phyloP scores from a whole-genome alignment of 2,888 invertebrate genomes.

The Drosophila neotestacea region DNA sequence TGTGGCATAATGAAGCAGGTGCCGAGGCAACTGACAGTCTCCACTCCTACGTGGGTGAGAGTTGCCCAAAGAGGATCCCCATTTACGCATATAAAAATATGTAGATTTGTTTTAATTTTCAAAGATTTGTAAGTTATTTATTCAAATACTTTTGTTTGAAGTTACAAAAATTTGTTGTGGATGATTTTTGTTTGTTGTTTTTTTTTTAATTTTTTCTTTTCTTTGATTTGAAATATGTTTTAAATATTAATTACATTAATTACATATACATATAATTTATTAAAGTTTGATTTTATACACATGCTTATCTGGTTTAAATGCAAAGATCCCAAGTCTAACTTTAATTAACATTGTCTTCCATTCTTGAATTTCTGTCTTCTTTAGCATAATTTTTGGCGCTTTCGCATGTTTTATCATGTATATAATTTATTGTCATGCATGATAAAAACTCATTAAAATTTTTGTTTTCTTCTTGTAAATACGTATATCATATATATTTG shows the following conservation, averaged over 20 bases:
- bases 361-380: conserved; percentile 29
- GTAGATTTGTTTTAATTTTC: conserved; percentile 40
- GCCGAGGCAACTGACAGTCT: neutral
- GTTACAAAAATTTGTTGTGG: conserved; percentile 66
- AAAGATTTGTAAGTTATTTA: conserved; percentile 73
- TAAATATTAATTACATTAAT: conserved; percentile 60
- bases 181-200: conserved; percentile 27
- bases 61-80: conserved; percentile 1
- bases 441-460: conserved; percentile 65
- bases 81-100: neutral
- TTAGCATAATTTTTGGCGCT: conserved; percentile 80
- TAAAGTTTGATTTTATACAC: conserved; percentile 64
- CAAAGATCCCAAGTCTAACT: conserved; percentile 62
- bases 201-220: conserved; percentile 14
- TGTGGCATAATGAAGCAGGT: conserved; percentile 43
- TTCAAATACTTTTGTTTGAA: conserved; percentile 65
- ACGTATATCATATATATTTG: no score
- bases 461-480: neutral
- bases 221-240: conserved; percentile 49
- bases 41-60: neutral
- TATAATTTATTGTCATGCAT: conserved; percentile 80
- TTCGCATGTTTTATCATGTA: conserved; percentile 73
- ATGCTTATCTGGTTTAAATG: conserved; percentile 66
- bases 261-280: conserved; percentile 48
- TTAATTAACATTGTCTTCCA: conserved; percentile 58